Evolutionary conservation across 2,797 vertebrate species (phyloP).

Genomic region (Brachyrhaphis roseni): DNA sequence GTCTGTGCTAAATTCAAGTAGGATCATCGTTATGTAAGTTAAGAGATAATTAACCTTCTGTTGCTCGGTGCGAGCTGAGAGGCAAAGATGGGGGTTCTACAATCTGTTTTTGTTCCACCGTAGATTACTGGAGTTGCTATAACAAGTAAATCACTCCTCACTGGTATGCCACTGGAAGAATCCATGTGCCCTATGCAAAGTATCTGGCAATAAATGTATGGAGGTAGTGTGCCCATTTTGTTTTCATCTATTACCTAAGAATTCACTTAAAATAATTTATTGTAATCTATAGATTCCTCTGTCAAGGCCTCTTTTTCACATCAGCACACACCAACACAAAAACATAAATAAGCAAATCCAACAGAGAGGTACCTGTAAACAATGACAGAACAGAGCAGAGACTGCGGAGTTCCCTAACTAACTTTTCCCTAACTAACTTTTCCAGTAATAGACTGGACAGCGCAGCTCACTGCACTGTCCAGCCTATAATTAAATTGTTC

Average conservation of each 20-base stretch:
- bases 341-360: background rate
- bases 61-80: background rate
- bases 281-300: background rate
- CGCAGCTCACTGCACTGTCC: constrained; percentile 13
- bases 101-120: background rate
- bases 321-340: background rate
- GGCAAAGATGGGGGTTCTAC: background rate
- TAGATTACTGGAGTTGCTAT: background rate
- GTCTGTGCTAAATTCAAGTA: constrained; percentile 34
- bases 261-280: background rate
- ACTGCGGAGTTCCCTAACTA: constrained; percentile 8
- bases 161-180: background rate
- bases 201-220: background rate
- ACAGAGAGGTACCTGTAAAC: constrained; percentile 1
- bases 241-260: background rate
- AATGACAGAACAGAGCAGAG: constrained; percentile 15
- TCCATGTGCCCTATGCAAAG: background rate
- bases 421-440: constrained; percentile 33
- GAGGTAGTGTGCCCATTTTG: too few relatives aligned
- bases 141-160: background rate
- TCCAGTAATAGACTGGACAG: constrained; percentile 19
- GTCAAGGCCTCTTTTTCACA: background rate
- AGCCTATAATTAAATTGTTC: constrained; percentile 15
- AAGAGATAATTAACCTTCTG: constrained; percentile 11
- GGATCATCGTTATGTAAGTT: constrained; percentile 17